Evolutionary conservation across 2,113 vertebrate species (phyloP).

Genomic region (Clarias magur): DNA sequence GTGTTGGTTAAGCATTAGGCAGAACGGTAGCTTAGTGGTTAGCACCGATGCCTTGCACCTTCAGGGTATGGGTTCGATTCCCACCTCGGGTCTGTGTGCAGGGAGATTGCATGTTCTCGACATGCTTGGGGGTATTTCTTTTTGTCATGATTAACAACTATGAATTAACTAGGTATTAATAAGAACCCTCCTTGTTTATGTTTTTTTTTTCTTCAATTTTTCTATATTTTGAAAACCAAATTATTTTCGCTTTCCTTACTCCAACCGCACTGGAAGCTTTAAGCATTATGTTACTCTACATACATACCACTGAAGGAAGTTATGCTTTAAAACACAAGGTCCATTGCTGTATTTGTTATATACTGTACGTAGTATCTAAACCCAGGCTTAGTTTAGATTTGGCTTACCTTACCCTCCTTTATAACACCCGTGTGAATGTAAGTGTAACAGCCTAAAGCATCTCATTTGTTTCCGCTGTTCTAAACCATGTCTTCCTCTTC

Average conservation of each 20-base stretch:
- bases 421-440: neutral
- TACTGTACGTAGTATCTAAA: neutral
- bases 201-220: neutral
- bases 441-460: slow-evolving; percentile 5
- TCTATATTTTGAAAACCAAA: neutral
- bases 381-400: neutral
- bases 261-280: neutral
- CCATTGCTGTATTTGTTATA: neutral
- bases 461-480: neutral
- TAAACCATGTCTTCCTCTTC: slow-evolving; percentile 8
- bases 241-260: neutral
- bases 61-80: no score
- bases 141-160: neutral
- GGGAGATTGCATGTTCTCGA: no score
- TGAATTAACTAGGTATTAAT: neutral
- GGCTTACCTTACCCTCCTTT: neutral
- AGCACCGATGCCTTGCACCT: no score
- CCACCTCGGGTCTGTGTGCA: no score
- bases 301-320: neutral
- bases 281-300: neutral
- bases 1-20: neutral
- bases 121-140: neutral
- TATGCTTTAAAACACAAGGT: neutral
- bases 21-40: no score
- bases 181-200: neutral